Evolutionary conservation across 2,888 invertebrate species (phyloP).

Genomic region (Heterodera filipjevi): DNA sequence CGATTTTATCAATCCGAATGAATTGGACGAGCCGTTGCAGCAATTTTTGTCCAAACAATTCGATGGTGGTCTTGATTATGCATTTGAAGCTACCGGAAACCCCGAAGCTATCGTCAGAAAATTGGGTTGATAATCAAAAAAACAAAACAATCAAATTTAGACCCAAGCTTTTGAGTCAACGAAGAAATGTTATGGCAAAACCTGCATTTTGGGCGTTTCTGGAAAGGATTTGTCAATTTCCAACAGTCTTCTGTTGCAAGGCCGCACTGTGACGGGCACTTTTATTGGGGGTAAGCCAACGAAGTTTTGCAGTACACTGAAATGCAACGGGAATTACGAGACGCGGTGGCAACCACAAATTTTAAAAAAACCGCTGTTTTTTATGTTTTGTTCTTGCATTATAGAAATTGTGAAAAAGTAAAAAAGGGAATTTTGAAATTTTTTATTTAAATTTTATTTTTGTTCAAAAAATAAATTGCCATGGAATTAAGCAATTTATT

Average conservation of each 20-base stretch:
- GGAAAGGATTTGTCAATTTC: background rate
- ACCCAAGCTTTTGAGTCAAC: constrained; percentile 20
- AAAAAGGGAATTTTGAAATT: too few relatives aligned
- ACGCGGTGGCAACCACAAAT: too few relatives aligned
- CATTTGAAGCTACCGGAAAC: constrained; percentile 27
- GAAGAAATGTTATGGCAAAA: constrained; percentile 10
- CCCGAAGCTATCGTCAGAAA: background rate
- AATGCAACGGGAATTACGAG: too few relatives aligned
- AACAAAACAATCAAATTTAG: background rate
- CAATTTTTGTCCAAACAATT: constrained; percentile 18
- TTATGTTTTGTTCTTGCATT: too few relatives aligned
- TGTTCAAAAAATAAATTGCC: too few relatives aligned
- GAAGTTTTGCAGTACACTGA: too few relatives aligned
- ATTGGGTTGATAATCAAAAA: background rate
- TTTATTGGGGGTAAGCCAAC: background rate
- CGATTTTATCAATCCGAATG: constrained; percentile 5
- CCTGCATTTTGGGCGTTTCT: constrained; percentile 13
- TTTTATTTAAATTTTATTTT: background rate
- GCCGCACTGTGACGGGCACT: constrained; percentile 16
- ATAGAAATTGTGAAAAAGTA: too few relatives aligned
- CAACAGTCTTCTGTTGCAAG: background rate
- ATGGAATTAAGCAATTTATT: too few relatives aligned
- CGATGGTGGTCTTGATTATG: constrained; percentile 21
- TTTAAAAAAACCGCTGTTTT: too few relatives aligned
- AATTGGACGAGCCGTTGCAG: background rate